Evolutionary conservation across 2,797 vertebrate species (phyloP).

Genomic region (Clarias fuscus): DNA sequence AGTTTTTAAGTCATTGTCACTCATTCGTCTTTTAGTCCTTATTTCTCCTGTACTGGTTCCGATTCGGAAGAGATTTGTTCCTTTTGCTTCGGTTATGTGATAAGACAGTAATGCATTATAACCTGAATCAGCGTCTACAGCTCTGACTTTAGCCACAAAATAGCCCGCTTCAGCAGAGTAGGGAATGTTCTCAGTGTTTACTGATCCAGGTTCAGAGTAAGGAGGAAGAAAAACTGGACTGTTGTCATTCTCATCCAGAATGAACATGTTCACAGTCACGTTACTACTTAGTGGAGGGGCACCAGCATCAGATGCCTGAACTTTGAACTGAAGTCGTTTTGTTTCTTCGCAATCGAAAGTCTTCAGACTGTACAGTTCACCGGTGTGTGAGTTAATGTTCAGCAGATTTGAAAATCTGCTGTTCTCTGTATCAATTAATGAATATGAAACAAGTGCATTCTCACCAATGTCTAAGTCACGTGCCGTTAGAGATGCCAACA

Average conservation of each 20-base stretch:
- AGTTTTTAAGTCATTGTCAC: no score
- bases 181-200: slow-evolving; percentile 53
- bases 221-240: slow-evolving; percentile 62
- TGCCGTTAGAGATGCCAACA: slow-evolving; percentile 71
- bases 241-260: slow-evolving; percentile 53
- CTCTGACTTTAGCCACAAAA: slow-evolving; percentile 44
- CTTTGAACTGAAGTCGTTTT: slow-evolving; percentile 50
- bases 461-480: slow-evolving; percentile 73
- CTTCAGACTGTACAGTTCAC: slow-evolving; percentile 35
- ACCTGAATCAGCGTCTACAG: slow-evolving; percentile 59
- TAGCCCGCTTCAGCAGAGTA: slow-evolving; percentile 42
- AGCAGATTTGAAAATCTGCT: slow-evolving; percentile 71
- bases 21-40: no score
- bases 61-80: no score
- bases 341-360: slow-evolving; percentile 56
- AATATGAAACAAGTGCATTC: slow-evolving; percentile 79
- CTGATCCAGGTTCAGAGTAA: slow-evolving; percentile 61
- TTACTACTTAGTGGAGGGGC: background rate
- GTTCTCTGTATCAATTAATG: slow-evolving; percentile 62
- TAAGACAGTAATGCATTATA: slow-evolving; percentile 37
- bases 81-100: no score
- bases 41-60: no score
- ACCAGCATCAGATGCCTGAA: slow-evolving; percentile 46
- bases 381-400: slow-evolving; percentile 60
- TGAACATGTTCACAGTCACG: no score